Evolutionary conservation across 2,113 vertebrate species (phyloP).

Genomic region (Fregata magnificens): DNA sequence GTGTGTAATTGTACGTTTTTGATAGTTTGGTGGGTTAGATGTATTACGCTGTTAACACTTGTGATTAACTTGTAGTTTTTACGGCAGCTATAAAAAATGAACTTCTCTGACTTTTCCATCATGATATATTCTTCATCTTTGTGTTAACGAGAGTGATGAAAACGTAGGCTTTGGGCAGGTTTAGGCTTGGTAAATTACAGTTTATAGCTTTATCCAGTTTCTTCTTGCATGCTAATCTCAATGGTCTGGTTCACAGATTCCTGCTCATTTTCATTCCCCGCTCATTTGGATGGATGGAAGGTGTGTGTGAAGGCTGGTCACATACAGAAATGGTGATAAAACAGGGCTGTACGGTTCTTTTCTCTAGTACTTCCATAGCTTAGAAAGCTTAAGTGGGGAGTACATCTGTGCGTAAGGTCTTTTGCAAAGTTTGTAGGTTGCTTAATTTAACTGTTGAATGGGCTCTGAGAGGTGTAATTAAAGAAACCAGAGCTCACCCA

Average conservation of each 20-base stretch:
- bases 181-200: conserved; percentile 21
- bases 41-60: neutral
- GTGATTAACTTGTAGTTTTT: neutral
- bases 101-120: neutral
- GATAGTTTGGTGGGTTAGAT: neutral
- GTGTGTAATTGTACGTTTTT: neutral
- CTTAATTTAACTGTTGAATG: neutral
- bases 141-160: neutral
- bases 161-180: neutral
- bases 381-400: neutral
- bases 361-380: fast-evolving
- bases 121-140: neutral
- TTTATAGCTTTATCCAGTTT: neutral
- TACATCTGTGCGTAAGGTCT: neutral
- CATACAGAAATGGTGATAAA: fast-evolving
- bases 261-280: neutral
- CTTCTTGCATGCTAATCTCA: neutral
- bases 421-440: neutral
- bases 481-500: neutral
- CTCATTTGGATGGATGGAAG: neutral
- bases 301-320: neutral
- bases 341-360: neutral
- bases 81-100: neutral
- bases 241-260: neutral
- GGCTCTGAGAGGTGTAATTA: neutral